Percentiles rank a stretch among this genome's conserved stretches.
phyloP scores from a whole-genome alignment of 2,113 vertebrate species.

The Ctenomys sociabilis region DNA sequence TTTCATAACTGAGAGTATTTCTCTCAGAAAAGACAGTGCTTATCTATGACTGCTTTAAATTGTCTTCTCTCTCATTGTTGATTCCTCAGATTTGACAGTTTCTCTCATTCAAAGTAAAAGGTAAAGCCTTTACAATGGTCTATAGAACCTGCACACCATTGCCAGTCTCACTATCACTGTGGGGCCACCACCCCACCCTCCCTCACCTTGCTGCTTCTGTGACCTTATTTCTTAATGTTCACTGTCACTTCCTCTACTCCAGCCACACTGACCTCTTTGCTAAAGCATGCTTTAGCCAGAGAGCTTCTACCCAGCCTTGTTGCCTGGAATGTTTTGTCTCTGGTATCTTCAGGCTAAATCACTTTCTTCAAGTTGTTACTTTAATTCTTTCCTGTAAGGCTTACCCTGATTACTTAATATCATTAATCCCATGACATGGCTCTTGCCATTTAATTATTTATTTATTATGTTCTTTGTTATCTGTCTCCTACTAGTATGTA shows the following conservation, averaged over 20 bases:
- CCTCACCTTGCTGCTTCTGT: background rate
- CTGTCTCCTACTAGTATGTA: background rate
- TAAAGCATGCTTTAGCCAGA: background rate
- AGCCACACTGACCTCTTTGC: background rate
- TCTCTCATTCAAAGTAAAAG: background rate
- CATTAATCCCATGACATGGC: background rate
- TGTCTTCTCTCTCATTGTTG: background rate
- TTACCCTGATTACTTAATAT: background rate
- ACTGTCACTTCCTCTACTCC: background rate
- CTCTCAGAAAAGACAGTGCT: slow-evolving; percentile 34
- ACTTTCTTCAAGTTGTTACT: background rate
- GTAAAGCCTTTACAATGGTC: background rate
- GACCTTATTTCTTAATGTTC: background rate
- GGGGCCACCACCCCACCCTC: background rate
- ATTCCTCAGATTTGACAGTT: background rate
- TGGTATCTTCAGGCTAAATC: background rate
- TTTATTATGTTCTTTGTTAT: background rate
- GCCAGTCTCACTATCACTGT: background rate
- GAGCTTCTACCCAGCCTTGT: background rate
- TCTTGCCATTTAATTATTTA: background rate
- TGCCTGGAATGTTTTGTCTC: background rate
- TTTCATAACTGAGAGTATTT: slow-evolving; percentile 20
- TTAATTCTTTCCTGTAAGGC: background rate
- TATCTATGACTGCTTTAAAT: background rate
- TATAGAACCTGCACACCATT: background rate